Percentiles rank a stretch among this genome's conserved stretches.
phyloP scores from a whole-genome alignment of 2,113 vertebrate species.

The Daubentonia madagascariensis region DNA sequence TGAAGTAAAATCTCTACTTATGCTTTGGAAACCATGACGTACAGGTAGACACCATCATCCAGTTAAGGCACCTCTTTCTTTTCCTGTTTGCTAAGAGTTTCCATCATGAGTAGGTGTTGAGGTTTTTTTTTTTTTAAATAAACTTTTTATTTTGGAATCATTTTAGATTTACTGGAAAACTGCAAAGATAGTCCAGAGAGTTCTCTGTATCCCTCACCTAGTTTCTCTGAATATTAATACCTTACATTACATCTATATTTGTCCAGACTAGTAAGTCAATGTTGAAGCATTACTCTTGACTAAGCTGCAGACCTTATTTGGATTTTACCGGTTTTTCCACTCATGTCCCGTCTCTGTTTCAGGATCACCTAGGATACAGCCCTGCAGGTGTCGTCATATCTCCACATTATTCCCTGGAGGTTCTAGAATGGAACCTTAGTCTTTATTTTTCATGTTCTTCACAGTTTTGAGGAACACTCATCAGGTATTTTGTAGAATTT shows the following conservation, averaged over 20 bases:
- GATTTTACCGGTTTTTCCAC: background rate
- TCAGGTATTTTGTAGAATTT: background rate
- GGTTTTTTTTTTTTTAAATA: background rate
- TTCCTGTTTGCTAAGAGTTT: background rate
- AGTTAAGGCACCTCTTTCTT: background rate
- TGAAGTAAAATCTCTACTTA: background rate
- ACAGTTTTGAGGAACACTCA: background rate
- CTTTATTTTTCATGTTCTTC: background rate
- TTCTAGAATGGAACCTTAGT: background rate
- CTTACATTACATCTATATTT: background rate
- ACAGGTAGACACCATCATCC: background rate
- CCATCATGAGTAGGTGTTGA: background rate
- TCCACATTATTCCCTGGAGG: background rate
- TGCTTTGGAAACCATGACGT: background rate
- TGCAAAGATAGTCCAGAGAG: background rate
- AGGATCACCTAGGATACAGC: background rate
- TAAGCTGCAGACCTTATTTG: background rate
- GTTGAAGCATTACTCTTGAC: background rate
- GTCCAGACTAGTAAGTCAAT: background rate
- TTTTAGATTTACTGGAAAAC: background rate
- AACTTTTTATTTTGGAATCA: background rate
- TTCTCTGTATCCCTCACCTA: background rate
- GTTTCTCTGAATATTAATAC: no score
- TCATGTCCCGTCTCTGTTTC: no score
- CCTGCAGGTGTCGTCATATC: fast-evolving